Conservation (phyloP, 2,888 invertebrate genomes). For the Cheilosia variabilis region DNA sequence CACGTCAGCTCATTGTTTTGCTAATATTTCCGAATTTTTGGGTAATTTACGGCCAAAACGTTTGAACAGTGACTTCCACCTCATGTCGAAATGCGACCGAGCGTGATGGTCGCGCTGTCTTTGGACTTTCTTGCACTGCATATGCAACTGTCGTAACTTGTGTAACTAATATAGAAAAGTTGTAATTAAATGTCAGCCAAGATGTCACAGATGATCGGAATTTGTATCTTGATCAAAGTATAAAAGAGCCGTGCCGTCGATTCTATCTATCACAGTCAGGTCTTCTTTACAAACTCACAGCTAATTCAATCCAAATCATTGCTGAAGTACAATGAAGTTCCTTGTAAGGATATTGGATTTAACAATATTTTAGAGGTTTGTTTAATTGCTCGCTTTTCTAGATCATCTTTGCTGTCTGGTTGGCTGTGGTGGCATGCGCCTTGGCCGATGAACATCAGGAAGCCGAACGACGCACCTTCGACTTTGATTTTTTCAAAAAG, state of each 20-base stretch:
- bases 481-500: conserved; percentile 67
- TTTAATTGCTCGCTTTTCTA: not conserved
- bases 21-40: conserved; percentile 45
- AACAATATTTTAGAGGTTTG: not conserved
- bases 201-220: conserved; percentile 50
- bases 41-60: conserved; percentile 36
- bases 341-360: conserved; percentile 23
- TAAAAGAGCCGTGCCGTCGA: conserved; percentile 14
- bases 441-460: conserved; percentile 30
- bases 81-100: conserved; percentile 38
- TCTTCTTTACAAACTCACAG: not conserved
- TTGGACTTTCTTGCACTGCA: conserved; percentile 39
- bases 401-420: conserved; percentile 40
- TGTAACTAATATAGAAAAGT: conserved; percentile 6
- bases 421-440: conserved; percentile 28
- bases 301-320: conserved; percentile 25
- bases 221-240: conserved; percentile 2
- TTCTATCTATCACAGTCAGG: conserved; percentile 29
- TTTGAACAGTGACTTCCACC: conserved; percentile 35
- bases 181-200: conserved; percentile 38
- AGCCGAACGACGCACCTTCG: conserved; percentile 65
- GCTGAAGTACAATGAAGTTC: conserved; percentile 53
- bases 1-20: conserved; percentile 55
- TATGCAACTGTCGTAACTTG: not conserved
- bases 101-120: conserved; percentile 59